Percentiles rank a stretch among this genome's conserved stretches.
Conservation (phyloP, 2,888 invertebrate species). For the Nephrotoma appendiculata region DNA sequence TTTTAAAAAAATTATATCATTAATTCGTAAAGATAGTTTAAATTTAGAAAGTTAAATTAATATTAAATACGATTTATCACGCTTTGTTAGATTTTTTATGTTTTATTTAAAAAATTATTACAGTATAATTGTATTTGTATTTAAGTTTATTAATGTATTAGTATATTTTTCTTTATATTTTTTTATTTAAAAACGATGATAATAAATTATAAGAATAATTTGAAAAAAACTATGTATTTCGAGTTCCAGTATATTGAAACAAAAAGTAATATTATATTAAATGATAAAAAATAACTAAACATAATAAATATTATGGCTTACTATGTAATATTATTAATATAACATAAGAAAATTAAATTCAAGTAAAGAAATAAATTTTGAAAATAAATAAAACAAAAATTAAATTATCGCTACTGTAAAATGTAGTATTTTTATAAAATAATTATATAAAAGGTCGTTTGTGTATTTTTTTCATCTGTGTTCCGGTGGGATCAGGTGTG, state of each 20-base stretch:
- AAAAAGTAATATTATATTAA: background rate
- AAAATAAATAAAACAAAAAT: background rate
- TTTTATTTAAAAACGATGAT: background rate
- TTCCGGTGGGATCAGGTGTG: too few species aligned
- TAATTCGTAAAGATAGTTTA: background rate
- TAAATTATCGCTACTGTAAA: background rate
- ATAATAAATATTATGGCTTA: background rate
- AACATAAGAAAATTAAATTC: background rate
- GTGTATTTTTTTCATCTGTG: background rate
- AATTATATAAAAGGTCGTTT: background rate
- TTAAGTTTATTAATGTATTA: background rate
- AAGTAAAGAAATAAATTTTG: background rate
- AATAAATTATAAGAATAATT: background rate
- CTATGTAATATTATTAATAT: background rate
- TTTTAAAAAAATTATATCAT: background rate
- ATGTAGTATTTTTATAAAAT: background rate
- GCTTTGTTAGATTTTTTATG: background rate
- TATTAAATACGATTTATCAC: background rate
- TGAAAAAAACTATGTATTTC: background rate
- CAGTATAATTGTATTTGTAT: background rate
- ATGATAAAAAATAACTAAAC: background rate
- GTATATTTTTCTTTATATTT: background rate
- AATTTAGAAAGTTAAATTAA: background rate
- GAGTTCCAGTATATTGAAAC: background rate
- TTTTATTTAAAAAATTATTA: background rate